Evolutionary conservation across 2,888 invertebrate genomes (phyloP), one percentile per base, ranked within the genome.

Genomic region (Andrena flavipes): DNA sequence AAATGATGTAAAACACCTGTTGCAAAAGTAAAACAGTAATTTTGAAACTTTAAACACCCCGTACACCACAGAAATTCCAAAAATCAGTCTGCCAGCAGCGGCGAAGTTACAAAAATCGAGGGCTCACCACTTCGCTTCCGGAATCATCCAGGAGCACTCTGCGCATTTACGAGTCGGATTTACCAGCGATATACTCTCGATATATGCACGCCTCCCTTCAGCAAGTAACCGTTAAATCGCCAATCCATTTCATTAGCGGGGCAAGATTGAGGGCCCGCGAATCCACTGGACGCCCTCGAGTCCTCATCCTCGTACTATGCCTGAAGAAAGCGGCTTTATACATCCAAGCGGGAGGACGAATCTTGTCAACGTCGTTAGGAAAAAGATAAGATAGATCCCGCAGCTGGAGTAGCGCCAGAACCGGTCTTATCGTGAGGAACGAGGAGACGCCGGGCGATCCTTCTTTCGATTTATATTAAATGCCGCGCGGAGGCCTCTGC

Each of bases 381-480:
- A 74, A 74, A 74, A 79, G 86, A 86, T 80, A 88, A 84, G 87
- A 87, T 65, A 77, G 75, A 86, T 84, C 64, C 65, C 56, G 30
- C 56, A 54, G 35, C 70, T 86, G 87, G 88, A 87, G 76, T 29
- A 59, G 54, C 76, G 87, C 88, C 88, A 87, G 82, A 87, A 88
- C 84, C 83, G 82, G 86, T 84, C 80, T 85, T 85, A 85, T 84
- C 81, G 78, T 35, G 16, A 73, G 59, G 73, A 72, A 71, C 73
- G 70, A 23, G 64, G 59, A 59, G 62, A 67, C 63, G 69, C 56
- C 33, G 59, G 16, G 71, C 83, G 64, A 75, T 76, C 63, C 81
- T 84, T 87, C 88, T 78, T 88, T 86, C 87, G 88, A 88, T 88
- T 86, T 87, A 80, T 84, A 87, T 88, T 87, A 88, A 88, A 88